phyloP scores from a whole-genome alignment of 2,888 invertebrate species.

The Dioctria rufipes region DNA sequence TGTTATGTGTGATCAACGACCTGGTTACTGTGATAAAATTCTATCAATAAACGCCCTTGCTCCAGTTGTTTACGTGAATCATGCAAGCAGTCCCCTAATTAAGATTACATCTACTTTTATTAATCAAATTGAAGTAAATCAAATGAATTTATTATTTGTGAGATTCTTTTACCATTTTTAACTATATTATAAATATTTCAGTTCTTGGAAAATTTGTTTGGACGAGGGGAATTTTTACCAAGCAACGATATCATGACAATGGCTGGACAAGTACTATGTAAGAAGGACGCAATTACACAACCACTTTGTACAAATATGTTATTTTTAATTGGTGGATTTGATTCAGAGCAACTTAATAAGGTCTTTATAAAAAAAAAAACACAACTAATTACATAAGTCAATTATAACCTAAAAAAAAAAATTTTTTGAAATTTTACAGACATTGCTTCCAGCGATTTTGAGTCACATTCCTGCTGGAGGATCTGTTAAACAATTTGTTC shows the following conservation, averaged over 20 bases:
- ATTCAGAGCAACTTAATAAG: constrained; percentile 74
- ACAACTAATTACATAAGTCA: too few species aligned
- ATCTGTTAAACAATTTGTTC: constrained; percentile 72
- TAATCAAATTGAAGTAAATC: constrained; percentile 40
- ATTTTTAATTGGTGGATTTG: constrained; percentile 76
- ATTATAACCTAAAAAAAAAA: too few species aligned
- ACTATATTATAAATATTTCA: not conserved
- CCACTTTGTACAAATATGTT: constrained; percentile 75
- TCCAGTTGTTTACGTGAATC: constrained; percentile 74
- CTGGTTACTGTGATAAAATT: constrained; percentile 72
- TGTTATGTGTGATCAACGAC: constrained; percentile 66
- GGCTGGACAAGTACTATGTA: constrained; percentile 72
- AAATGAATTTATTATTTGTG: too few species aligned
- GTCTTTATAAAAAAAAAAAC: constrained; percentile 65
- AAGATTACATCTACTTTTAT: constrained; percentile 68
- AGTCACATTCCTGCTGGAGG: constrained; percentile 75
- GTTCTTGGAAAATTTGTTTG: constrained; percentile 45
- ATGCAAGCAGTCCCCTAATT: constrained; percentile 71
- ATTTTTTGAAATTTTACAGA: constrained; percentile 61
- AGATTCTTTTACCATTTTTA: too few species aligned
- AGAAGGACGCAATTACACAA: constrained; percentile 72
- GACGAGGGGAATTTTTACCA: constrained; percentile 75
- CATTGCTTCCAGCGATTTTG: constrained; percentile 75
- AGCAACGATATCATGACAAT: constrained; percentile 70
- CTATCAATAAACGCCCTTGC: constrained; percentile 74